Evolutionary conservation across 2,113 vertebrate genomes (phyloP).

Genomic region (Vulpes lagopus): DNA sequence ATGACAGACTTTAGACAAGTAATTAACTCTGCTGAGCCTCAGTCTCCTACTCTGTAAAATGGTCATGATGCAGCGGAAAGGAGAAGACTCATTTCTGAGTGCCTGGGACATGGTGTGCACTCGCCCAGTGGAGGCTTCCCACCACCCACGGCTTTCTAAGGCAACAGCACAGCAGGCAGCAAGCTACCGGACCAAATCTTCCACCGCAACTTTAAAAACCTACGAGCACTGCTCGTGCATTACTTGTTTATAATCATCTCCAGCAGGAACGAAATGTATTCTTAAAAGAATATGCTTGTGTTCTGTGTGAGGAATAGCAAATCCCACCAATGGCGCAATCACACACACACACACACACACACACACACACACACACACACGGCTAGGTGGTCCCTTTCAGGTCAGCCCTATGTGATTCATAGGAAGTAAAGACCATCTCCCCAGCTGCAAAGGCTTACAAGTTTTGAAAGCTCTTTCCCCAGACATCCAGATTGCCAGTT

Average conservation of each 20-base stretch:
- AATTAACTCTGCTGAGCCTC: not conserved
- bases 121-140: not conserved
- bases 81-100: not conserved
- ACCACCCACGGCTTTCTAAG: not conserved
- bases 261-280: not conserved
- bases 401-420: not conserved
- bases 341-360: not conserved
- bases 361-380: not conserved
- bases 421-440: not conserved
- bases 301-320: not conserved
- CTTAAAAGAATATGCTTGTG: not conserved
- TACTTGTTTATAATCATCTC: not conserved
- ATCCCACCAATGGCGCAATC: not conserved
- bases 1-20: not conserved
- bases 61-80: not conserved
- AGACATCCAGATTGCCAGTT: not conserved
- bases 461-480: not conserved
- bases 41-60: not conserved
- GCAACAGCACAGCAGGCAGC: accelerated
- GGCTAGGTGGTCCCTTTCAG: not conserved
- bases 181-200: not conserved
- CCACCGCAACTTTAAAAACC: not conserved
- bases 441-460: not conserved
- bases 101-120: accelerated
- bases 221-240: not conserved